A percentile compares a stretch with the other conserved stretches of the same genome.
Conservation (phyloP, 1,140 invertebrate species). For the Onthophagus taurus region DNA sequence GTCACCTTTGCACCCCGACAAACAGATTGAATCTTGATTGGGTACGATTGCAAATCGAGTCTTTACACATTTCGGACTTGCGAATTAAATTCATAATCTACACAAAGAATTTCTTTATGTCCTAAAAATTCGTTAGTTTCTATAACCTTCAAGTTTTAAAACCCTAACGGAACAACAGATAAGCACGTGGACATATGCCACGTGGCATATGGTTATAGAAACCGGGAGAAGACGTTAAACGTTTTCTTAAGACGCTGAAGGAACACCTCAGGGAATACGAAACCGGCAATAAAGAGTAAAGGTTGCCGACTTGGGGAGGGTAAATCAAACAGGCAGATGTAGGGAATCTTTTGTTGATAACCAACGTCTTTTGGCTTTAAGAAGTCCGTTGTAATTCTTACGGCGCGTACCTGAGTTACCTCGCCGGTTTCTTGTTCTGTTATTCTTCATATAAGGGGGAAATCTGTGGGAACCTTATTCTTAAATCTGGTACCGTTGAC, state of each 20-base stretch:
- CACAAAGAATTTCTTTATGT: too few relatives aligned
- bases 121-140: background rate
- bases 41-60: too few relatives aligned
- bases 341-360: slow-evolving; percentile 21
- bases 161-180: background rate
- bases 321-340: slow-evolving; percentile 31
- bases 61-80: too few relatives aligned
- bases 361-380: slow-evolving; percentile 28
- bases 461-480: background rate
- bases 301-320: slow-evolving; percentile 25
- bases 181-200: background rate
- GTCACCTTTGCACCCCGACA: slow-evolving; percentile 2
- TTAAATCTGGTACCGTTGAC: slow-evolving; percentile 2
- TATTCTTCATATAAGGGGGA: background rate
- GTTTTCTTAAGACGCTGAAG: slow-evolving; percentile 15
- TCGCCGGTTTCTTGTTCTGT: too few relatives aligned
- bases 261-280: slow-evolving; percentile 17
- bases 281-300: slow-evolving; percentile 6
- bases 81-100: too few relatives aligned
- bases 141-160: background rate
- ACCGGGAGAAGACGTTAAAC: slow-evolving; percentile 9
- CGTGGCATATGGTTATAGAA: background rate
- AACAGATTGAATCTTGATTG: background rate
- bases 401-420: slow-evolving; percentile 4
- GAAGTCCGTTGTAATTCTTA: background rate